Evolutionary conservation across 2,797 vertebrate species (phyloP).

Genomic region (Tarsius wallacei): DNA sequence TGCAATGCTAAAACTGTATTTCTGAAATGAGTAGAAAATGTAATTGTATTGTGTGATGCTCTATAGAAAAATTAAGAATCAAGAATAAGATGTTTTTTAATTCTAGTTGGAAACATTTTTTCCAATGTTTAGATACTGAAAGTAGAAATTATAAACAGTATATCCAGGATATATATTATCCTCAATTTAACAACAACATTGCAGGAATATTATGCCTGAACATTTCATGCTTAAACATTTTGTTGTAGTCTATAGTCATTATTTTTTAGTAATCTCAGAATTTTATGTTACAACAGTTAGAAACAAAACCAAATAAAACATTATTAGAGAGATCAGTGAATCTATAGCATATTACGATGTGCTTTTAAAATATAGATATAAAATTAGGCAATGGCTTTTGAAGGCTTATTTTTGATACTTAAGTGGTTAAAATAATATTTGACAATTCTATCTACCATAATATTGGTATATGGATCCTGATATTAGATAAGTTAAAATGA

Average conservation of each 20-base stretch:
- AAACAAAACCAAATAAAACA: conserved; percentile 3
- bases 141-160: conserved; percentile 21
- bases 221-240: conserved; percentile 19
- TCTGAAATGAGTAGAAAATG: conserved; percentile 42
- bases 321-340: not conserved
- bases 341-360: not conserved
- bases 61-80: not conserved
- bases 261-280: conserved; percentile 41
- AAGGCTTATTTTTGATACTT: not conserved
- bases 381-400: not conserved
- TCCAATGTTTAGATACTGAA: not conserved
- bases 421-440: not conserved
- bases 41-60: not conserved
- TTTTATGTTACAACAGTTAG: not conserved
- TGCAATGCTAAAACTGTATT: not conserved
- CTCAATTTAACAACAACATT: not conserved
- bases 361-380: conserved; percentile 12
- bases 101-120: not conserved
- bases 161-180: not conserved
- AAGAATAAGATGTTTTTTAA: conserved; percentile 30
- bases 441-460: not conserved
- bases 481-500: not conserved
- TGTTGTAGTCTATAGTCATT: not conserved
- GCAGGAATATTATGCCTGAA: not conserved
- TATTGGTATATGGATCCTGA: not conserved